These are phyloP conservation scores for Nasonia vitripennis DNA, from an alignment of 1,140 invertebrate species.

Conservation along the genomic window DNA sequence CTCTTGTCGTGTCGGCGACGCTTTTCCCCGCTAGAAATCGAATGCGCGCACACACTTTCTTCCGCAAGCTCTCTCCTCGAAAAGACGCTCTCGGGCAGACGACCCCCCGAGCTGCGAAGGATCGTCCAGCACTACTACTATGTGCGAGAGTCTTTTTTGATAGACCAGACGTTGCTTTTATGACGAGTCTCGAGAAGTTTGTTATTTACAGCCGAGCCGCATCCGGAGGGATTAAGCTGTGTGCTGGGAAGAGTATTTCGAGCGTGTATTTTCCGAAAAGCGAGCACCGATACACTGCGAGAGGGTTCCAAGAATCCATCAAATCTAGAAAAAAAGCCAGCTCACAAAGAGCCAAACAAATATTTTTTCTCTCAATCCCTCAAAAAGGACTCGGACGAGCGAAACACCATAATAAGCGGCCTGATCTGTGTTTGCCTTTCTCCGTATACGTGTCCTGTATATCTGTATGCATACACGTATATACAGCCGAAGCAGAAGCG, in stretches of 20 bases:
- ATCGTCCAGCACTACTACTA: background rate
- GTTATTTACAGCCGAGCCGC: background rate
- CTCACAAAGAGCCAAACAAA: background rate
- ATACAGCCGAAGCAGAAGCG: background rate
- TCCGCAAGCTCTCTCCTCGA: background rate
- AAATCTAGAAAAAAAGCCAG: too few relatives aligned
- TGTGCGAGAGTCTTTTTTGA: background rate
- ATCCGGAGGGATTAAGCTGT: too few relatives aligned
- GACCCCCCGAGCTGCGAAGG: background rate
- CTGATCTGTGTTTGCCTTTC: constrained; percentile 32
- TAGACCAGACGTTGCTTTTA: background rate
- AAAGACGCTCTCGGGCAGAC: constrained; percentile 15
- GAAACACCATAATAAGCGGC: constrained; percentile 42
- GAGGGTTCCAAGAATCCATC: too few relatives aligned
- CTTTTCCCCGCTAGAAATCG: background rate
- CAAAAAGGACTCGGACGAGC: constrained; percentile 32
- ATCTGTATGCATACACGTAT: background rate
- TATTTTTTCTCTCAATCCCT: constrained; percentile 28
- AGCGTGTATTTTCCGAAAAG: too few relatives aligned
- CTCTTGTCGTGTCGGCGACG: constrained; percentile 4
- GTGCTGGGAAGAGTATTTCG: too few relatives aligned
- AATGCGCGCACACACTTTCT: background rate
- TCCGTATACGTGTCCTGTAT: too few relatives aligned
- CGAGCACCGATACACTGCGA: too few relatives aligned
- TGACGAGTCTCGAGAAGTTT: background rate